These are phyloP conservation scores for Spodoptera exigua DNA, from an alignment of 2,888 invertebrate species.

Conservation along the genomic window DNA sequence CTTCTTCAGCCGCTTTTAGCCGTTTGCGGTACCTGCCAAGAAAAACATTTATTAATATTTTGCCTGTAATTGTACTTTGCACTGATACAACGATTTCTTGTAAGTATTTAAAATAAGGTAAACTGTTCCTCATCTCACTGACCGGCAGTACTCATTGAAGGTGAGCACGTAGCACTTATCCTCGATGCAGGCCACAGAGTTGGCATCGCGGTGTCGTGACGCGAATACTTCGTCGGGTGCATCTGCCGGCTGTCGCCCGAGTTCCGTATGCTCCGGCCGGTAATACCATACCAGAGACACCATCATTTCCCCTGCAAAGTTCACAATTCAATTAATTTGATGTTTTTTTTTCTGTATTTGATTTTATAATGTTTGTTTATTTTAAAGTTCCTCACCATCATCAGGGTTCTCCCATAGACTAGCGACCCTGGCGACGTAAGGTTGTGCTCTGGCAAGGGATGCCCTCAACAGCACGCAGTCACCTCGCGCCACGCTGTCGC, in stretches of 20 bases:
- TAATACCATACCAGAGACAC: conserved; percentile 99
- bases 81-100: neutral
- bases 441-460: conserved; percentile 93
- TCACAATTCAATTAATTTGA: too few relatives aligned
- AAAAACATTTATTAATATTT: conserved; percentile 8
- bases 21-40: conserved; percentile 94
- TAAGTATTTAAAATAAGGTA: neutral
- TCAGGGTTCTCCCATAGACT: conserved; percentile 98
- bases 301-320: conserved; percentile 97
- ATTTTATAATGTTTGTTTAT: conserved; percentile 20
- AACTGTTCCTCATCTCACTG: conserved; percentile 8
- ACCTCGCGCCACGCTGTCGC: conserved; percentile 95
- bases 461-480: conserved; percentile 98
- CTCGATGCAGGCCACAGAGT: conserved; percentile 99
- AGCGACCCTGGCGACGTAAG: conserved; percentile 98
- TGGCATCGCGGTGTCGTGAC: conserved; percentile 97
- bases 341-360: too few relatives aligned
- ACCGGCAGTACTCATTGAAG: conserved; percentile 99
- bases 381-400: conserved; percentile 91
- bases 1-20: conserved; percentile 94
- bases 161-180: conserved; percentile 99
- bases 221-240: conserved; percentile 98
- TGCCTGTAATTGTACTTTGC: neutral
- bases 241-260: conserved; percentile 94
- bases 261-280: conserved; percentile 98